Percentiles rank a stretch among this genome's conserved stretches.
These are phyloP conservation scores for Aurelia aurita complex sp. Pacific DNA, from an alignment of 30 jellyfish, hydroid and myxozoan genomes.

Conservation along the genomic window DNA sequence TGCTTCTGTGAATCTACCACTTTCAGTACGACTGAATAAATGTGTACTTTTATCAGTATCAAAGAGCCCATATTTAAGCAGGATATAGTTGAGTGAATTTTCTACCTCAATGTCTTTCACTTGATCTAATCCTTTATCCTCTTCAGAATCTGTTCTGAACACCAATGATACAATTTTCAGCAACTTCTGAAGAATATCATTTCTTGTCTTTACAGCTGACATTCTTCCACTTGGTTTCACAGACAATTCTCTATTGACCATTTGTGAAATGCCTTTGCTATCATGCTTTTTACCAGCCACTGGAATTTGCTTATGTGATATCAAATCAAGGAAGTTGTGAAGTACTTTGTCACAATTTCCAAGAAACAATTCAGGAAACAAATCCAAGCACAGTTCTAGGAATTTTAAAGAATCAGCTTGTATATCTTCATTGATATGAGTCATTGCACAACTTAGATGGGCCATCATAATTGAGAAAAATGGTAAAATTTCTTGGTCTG, in stretches of 20 bases:
- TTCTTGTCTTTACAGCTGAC: constrained; percentile 57
- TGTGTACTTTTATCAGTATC: not conserved
- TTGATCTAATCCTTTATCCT: not conserved
- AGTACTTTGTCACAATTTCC: constrained; percentile 69
- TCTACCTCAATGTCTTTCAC: not conserved
- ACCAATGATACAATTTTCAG: constrained; percentile 53
- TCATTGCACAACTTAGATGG: constrained; percentile 91
- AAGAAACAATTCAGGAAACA: constrained; percentile 48
- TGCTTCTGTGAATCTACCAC: not conserved
- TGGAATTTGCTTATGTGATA: constrained; percentile 61
- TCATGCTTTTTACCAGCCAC: constrained; percentile 22
- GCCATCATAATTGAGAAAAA: constrained; percentile 84
- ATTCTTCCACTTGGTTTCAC: constrained; percentile 64
- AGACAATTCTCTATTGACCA: constrained; percentile 52
- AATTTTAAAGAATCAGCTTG: constrained; percentile 74
- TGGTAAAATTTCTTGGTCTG: constrained; percentile 70
- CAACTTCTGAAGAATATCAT: constrained; percentile 49
- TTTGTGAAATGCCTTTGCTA: constrained; percentile 38
- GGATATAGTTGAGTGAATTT: not conserved
- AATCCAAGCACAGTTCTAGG: constrained; percentile 55
- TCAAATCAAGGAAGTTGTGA: constrained; percentile 67
- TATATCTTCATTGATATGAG: constrained; percentile 87
- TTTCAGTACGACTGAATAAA: not conserved
- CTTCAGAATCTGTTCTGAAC: not conserved
- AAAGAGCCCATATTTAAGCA: constrained; percentile 8